Conservation (phyloP, 2,113 vertebrate species). For the Craseonycteris thonglongyai region DNA sequence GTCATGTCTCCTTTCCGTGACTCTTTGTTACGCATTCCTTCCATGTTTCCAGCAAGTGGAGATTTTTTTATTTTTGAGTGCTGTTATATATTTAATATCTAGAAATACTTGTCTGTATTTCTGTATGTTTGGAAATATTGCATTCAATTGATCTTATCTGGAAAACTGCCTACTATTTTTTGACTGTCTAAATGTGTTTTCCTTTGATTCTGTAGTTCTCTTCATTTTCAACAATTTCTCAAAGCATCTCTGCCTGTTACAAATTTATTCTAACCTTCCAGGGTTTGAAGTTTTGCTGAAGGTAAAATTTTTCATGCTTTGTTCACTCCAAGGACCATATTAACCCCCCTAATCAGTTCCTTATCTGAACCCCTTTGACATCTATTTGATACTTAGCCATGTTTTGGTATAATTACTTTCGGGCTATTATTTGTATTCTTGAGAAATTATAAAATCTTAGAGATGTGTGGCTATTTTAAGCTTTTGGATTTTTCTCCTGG, state of each 20-base stretch:
- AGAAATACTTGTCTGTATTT: background rate
- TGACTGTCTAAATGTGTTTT: background rate
- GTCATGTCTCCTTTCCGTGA: background rate
- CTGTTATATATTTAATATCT: background rate
- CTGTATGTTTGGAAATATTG: background rate
- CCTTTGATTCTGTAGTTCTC: background rate
- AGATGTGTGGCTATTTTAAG: background rate
- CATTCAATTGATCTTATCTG: background rate
- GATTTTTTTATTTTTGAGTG: conserved; percentile 24
- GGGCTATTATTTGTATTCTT: background rate
- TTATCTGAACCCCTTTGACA: background rate
- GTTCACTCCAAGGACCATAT: background rate
- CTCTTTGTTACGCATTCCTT: background rate
- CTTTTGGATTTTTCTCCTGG: background rate
- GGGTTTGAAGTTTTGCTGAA: background rate
- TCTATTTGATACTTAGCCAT: background rate
- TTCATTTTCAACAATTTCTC: background rate
- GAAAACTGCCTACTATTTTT: background rate
- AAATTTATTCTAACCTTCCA: background rate
- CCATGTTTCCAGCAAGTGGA: background rate
- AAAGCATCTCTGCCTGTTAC: background rate
- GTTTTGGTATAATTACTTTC: background rate
- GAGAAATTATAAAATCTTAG: conserved; percentile 12
- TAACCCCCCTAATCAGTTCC: background rate
- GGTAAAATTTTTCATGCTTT: background rate